phyloP scores from a whole-genome alignment of 1,140 invertebrate genomes.

The Aradophagus sp. region DNA sequence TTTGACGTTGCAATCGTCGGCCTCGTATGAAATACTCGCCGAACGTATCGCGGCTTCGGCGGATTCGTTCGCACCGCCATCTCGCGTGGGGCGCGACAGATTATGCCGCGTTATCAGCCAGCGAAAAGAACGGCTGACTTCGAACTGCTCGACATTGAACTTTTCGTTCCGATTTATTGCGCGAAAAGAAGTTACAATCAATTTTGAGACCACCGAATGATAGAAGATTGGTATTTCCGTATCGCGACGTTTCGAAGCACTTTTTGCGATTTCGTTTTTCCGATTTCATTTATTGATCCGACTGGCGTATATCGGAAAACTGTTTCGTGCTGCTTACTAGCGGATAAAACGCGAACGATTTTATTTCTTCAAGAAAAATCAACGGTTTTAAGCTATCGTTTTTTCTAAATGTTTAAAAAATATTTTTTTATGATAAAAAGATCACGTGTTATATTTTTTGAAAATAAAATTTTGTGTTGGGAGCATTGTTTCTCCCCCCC shows the following conservation, averaged over 20 bases:
- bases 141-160: background rate
- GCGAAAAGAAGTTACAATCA: too few relatives aligned
- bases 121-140: slow-evolving; percentile 18
- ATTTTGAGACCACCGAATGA: too few relatives aligned
- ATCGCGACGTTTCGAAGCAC: background rate
- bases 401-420: too few relatives aligned
- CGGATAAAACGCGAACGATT: slow-evolving; percentile 10
- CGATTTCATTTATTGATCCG: slow-evolving; percentile 24
- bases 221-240: too few relatives aligned
- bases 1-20: too few relatives aligned
- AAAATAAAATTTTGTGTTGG: too few relatives aligned
- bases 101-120: slow-evolving; percentile 20
- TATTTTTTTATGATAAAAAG: slow-evolving; percentile 6
- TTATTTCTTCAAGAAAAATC: too few relatives aligned
- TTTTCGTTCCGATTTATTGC: background rate
- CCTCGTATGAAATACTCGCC: background rate
- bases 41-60: background rate
- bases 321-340: slow-evolving; percentile 23
- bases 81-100: slow-evolving; percentile 19
- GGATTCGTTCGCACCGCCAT: slow-evolving; percentile 15
- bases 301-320: slow-evolving; percentile 1
- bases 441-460: too few relatives aligned
- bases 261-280: slow-evolving; percentile 3
- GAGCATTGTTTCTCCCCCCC: too few relatives aligned
- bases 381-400: too few relatives aligned